phyloP scores from a whole-genome alignment of 2,113 vertebrate genomes.

The Pseudonaja textilis region DNA sequence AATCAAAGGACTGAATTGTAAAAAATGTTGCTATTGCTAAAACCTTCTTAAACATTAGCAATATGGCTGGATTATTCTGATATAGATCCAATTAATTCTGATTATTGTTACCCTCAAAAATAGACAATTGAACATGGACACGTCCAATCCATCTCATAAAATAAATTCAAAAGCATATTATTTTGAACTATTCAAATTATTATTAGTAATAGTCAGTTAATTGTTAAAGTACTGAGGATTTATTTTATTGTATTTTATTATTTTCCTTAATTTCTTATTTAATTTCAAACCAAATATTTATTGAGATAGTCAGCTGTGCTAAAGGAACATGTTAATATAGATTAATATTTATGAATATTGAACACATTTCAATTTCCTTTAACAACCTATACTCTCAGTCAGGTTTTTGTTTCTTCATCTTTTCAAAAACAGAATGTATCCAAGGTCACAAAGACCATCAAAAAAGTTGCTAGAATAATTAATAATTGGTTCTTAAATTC shows the following conservation, averaged over 20 bases:
- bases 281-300: neutral
- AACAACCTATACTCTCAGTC: neutral
- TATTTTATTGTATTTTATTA: neutral
- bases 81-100: neutral
- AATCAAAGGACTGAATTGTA: neutral
- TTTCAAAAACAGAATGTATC: neutral
- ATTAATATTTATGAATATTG: neutral
- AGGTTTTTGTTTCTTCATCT: neutral
- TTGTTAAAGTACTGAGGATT: neutral
- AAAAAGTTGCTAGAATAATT: conserved; percentile 10
- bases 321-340: neutral
- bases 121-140: neutral
- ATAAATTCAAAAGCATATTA: neutral
- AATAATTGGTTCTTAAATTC: neutral
- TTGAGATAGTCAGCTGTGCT: neutral
- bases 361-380: neutral
- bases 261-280: neutral
- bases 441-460: neutral
- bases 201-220: neutral
- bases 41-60: neutral
- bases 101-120: neutral
- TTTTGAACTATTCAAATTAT: neutral
- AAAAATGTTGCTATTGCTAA: neutral
- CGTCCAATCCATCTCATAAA: neutral
- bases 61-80: neutral